Evolutionary conservation across 2,888 invertebrate species (phyloP), one percentile per base, ranked within the genome.

Genomic region (Andrena camellia): DNA sequence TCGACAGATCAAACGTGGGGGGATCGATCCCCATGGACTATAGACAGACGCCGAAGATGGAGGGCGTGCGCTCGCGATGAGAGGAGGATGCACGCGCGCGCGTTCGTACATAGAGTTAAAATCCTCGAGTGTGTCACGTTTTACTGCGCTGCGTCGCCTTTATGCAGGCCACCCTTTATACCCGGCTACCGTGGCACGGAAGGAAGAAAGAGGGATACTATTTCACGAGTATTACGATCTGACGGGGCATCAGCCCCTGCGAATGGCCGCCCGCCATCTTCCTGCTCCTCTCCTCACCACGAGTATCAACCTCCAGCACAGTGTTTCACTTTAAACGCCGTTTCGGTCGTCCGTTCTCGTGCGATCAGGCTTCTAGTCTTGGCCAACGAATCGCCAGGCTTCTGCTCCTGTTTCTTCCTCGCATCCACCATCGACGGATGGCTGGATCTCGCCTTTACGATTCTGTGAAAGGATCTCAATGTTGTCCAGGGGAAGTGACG

Each of bases 61-160:
- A 20, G 57, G 68, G 42, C 4, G 13, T 23, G 17, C 26, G n/a
- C 57, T 35, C 57, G 26, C 10, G 48, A 57, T 23, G n/a, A 57
- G 57, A 42, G 42, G 42, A 42, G 42, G 42, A 42, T 42, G 42
- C 17, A 42, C 42, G 42, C 42, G 42, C 42, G 42, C 42, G 17
- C 42, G 42, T 5, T 42, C 42, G 4, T 42, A 42, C 17, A 17
- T 4, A 69, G 64, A 73, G 79, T 80, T 87, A 87, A 89, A 88
- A 88, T 89, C 83, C 78, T 87, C 79, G 83, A 89, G 85, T 78
- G 87, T 80, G 87, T 88, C 86, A 81, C 88, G 83, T 89, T 89
- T 89, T 88, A 87, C 86, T 82, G 78, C 60, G 48, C 85, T 64
- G 82, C 78, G 81, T 84, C 86, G 88, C 83, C 88, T 88, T 83